Evolutionary conservation across 2,797 vertebrate species (phyloP).

Genomic region (Sylvia borin): DNA sequence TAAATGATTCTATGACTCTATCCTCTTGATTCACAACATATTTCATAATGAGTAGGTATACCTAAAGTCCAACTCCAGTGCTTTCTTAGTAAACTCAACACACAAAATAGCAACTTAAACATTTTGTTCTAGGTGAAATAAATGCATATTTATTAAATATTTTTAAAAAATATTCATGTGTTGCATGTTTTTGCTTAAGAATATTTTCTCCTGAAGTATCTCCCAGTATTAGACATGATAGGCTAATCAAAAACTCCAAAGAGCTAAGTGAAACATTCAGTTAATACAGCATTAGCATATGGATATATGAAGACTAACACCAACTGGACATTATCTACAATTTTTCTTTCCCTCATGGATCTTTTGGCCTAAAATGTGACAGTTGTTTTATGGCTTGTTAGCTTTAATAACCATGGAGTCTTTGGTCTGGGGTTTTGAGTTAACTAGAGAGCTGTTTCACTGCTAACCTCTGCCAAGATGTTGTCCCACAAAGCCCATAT

Average conservation of each 20-base stretch:
- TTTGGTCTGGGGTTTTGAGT: neutral
- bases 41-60: neutral
- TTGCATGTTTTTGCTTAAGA: neutral
- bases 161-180: neutral
- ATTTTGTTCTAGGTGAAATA: neutral
- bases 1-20: neutral
- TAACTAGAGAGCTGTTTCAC: neutral
- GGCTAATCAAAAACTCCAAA: neutral
- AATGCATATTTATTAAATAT: neutral
- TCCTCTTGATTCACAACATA: neutral
- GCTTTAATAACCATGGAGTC: neutral
- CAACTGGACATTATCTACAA: neutral
- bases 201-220: neutral
- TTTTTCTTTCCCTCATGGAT: neutral
- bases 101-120: neutral
- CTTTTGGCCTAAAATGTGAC: neutral
- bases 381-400: slow-evolving; percentile 12
- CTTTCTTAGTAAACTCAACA: neutral
- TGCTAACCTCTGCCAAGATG: neutral
- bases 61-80: neutral
- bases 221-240: neutral
- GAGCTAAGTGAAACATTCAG: neutral
- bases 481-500: slow-evolving; percentile 16
- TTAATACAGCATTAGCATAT: neutral
- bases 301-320: neutral